A percentile compares a stretch with the other conserved stretches of the same genome.
phyloP scores from a whole-genome alignment of 2,888 invertebrate genomes.

The Rhagonycha lutea region DNA sequence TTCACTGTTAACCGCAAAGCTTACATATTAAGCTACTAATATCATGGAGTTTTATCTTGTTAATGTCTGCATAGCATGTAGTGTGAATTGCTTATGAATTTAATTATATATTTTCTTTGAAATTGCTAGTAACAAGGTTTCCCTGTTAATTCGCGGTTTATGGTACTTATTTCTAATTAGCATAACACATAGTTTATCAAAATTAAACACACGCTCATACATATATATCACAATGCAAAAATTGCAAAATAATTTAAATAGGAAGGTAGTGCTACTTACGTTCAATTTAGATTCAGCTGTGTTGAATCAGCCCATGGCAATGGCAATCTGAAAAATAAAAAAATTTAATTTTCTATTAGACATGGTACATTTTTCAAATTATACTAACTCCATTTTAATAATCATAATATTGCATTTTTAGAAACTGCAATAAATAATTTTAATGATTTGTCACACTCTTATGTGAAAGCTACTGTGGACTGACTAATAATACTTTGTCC shows the following conservation, averaged over 20 bases:
- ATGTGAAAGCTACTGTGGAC: background rate
- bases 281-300: background rate
- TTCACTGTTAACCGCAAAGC: slow-evolving; percentile 12
- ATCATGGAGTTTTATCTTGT: slow-evolving; percentile 12
- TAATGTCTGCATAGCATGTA: slow-evolving; percentile 14
- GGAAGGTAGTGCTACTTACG: slow-evolving; percentile 10
- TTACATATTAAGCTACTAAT: slow-evolving; percentile 5
- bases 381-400: background rate
- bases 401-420: background rate
- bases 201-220: background rate
- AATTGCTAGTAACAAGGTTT: slow-evolving; percentile 10
- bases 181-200: background rate
- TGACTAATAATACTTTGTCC: background rate
- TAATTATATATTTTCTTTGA: slow-evolving; percentile 10
- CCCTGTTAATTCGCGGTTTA: slow-evolving; percentile 10
- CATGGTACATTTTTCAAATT: background rate
- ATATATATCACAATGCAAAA: background rate
- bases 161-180: background rate
- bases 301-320: slow-evolving; percentile 26
- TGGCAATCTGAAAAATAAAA: slow-evolving; percentile 19
- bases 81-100: slow-evolving; percentile 10
- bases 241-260: background rate
- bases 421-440: background rate
- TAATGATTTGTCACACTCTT: background rate
- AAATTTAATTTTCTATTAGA: background rate